A percentile compares a stretch with the other conserved stretches of the same genome.
These are phyloP conservation scores for Timema cristinae DNA, from an alignment of 2,888 invertebrate species.

Conservation along the genomic window DNA sequence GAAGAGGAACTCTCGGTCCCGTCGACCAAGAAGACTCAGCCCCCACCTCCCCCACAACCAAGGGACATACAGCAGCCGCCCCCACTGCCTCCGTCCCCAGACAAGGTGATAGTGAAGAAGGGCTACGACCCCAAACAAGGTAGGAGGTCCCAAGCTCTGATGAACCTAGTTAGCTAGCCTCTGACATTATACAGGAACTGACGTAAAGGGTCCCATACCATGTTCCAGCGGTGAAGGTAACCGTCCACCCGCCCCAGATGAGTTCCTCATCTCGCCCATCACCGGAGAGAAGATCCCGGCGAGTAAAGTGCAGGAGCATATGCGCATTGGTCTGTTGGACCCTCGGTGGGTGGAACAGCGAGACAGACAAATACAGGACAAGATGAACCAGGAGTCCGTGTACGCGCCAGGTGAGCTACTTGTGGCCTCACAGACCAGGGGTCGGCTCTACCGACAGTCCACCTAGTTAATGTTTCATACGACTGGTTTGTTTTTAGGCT, in stretches of 20 bases:
- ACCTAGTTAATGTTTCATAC: no score
- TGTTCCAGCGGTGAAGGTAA: slow-evolving; percentile 50
- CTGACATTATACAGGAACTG: background rate
- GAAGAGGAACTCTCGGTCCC: slow-evolving; percentile 45
- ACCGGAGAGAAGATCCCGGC: slow-evolving; percentile 99
- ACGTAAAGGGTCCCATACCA: no score
- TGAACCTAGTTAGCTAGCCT: slow-evolving; percentile 6
- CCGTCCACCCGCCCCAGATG: slow-evolving; percentile 67
- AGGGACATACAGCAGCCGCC: slow-evolving; percentile 52
- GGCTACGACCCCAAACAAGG: slow-evolving; percentile 94
- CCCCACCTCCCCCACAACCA: slow-evolving; percentile 41
- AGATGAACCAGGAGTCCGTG: slow-evolving; percentile 85
- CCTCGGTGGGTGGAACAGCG: slow-evolving; percentile 97
- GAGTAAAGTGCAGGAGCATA: slow-evolving; percentile 95
- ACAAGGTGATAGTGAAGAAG: slow-evolving; percentile 89
- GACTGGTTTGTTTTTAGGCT: slow-evolving; percentile 46
- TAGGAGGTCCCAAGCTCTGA: slow-evolving; percentile 33
- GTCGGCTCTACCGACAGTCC: no score
- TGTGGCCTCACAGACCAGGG: no score
- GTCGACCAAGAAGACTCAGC: slow-evolving; percentile 20
- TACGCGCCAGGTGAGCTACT: slow-evolving; percentile 52
- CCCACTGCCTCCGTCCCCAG: slow-evolving; percentile 80
- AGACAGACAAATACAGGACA: slow-evolving; percentile 90
- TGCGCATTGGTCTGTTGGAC: slow-evolving; percentile 93
- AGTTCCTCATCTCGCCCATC: slow-evolving; percentile 95